These are phyloP conservation scores for Neria commutata DNA, from an alignment of 2,888 invertebrate species.

Conservation along the genomic window DNA sequence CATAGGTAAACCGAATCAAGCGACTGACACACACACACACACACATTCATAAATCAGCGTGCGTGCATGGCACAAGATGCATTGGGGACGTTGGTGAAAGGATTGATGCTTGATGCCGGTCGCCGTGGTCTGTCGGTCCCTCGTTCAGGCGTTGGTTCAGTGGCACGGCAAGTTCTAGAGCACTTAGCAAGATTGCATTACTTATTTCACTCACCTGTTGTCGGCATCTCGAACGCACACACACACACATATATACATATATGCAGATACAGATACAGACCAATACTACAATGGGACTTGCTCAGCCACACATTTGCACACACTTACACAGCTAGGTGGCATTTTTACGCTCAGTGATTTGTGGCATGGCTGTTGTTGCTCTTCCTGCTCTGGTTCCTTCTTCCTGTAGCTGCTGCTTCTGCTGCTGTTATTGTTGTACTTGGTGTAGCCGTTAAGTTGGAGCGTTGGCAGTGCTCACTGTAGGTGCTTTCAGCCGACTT, in stretches of 20 bases:
- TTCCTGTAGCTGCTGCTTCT: background rate
- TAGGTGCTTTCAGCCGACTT: too few species aligned
- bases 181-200: conserved; percentile 34
- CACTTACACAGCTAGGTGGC: background rate
- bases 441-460: too few species aligned
- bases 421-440: too few species aligned
- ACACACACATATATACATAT: background rate
- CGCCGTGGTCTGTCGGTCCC: too few species aligned
- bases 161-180: conserved; percentile 19
- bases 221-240: background rate
- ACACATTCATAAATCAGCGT: too few species aligned
- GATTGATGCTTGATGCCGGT: too few species aligned
- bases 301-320: background rate
- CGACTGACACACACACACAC: too few species aligned
- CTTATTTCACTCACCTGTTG: conserved; percentile 24
- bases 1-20: too few species aligned
- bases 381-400: background rate
- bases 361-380: background rate
- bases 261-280: background rate
- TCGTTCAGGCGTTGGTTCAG: too few species aligned
- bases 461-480: too few species aligned
- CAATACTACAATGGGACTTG: background rate
- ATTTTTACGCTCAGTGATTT: conserved; percentile 6
- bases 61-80: too few species aligned
- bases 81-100: too few species aligned